Percentiles rank a stretch among this genome's conserved stretches.
phyloP scores from a whole-genome alignment of 2,888 invertebrate species.

The Drosophila prostipennis region DNA sequence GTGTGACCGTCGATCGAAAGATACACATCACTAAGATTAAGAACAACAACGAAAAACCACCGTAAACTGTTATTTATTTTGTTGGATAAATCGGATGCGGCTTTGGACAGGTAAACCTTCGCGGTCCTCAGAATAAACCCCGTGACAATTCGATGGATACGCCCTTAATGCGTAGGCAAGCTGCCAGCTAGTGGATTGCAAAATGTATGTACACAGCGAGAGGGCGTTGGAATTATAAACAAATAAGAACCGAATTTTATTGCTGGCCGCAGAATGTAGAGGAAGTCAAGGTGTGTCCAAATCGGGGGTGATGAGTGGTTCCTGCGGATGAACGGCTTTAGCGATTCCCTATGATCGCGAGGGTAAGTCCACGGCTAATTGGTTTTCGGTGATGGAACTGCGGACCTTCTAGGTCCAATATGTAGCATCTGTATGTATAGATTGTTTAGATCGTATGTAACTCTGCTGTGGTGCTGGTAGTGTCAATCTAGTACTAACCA shows the following conservation, averaged over 20 bases:
- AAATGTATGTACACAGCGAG: constrained; percentile 36
- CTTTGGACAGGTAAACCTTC: background rate
- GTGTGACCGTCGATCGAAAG: constrained; percentile 3
- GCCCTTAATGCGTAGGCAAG: background rate
- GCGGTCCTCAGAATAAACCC: background rate
- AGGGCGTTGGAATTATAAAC: constrained; percentile 41
- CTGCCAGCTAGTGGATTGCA: constrained; percentile 10
- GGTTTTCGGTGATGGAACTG: constrained; percentile 22
- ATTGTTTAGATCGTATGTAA: background rate
- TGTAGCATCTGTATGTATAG: constrained; percentile 1
- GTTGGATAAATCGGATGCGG: background rate
- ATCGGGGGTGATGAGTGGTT: constrained; percentile 8
- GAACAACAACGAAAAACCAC: constrained; percentile 41
- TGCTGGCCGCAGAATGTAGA: constrained; percentile 20
- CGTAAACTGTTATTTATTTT: constrained; percentile 18
- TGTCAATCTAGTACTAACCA: constrained; percentile 27
- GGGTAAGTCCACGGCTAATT: constrained; percentile 19
- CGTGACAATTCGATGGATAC: background rate
- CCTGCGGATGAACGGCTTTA: background rate
- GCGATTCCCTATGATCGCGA: background rate
- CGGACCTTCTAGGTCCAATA: constrained; percentile 3
- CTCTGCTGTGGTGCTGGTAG: constrained; percentile 17
- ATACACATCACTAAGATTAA: constrained; percentile 28
- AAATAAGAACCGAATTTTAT: constrained; percentile 13
- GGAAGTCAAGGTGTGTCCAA: constrained; percentile 20